Conservation (phyloP, 2,888 invertebrate species). For the Papilio elwesi region DNA sequence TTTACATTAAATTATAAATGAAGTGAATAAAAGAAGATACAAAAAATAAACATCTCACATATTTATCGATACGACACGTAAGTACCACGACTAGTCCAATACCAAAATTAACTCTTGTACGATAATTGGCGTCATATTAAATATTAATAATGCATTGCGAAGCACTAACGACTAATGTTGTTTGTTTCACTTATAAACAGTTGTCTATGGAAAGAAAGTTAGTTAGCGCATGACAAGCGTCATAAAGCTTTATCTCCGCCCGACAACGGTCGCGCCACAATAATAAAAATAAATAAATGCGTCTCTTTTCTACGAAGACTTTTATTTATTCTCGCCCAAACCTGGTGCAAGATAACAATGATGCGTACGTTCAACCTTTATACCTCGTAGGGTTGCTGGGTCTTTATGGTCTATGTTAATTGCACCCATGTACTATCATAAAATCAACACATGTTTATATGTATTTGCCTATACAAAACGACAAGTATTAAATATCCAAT, state of each 20-base stretch:
- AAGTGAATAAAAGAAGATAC: no score
- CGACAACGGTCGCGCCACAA: slow-evolving; percentile 69
- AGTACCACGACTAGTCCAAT: no score
- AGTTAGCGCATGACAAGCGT: slow-evolving; percentile 71
- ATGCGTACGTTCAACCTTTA: slow-evolving; percentile 72
- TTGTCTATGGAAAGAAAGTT: slow-evolving; percentile 63
- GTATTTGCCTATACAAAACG: not conserved
- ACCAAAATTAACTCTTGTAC: not conserved
- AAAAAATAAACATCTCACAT: no score
- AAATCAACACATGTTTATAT: slow-evolving; percentile 8
- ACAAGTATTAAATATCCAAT: slow-evolving; percentile 7
- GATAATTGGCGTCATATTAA: slow-evolving; percentile 2
- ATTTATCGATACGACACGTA: no score
- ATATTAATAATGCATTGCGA: slow-evolving; percentile 5
- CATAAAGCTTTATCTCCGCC: slow-evolving; percentile 77
- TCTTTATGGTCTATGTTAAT: not conserved
- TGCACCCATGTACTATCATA: slow-evolving; percentile 7
- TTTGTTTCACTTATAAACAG: slow-evolving; percentile 26
- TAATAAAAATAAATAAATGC: slow-evolving; percentile 80
- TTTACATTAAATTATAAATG: no score
- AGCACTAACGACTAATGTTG: not conserved
- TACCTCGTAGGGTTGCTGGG: slow-evolving; percentile 50
- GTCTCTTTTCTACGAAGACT: slow-evolving; percentile 78
- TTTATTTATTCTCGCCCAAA: slow-evolving; percentile 79
- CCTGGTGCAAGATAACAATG: slow-evolving; percentile 79